These are phyloP conservation scores for Harpalus rubripes DNA, from an alignment of 2,888 invertebrate genomes.

Conservation along the genomic window DNA sequence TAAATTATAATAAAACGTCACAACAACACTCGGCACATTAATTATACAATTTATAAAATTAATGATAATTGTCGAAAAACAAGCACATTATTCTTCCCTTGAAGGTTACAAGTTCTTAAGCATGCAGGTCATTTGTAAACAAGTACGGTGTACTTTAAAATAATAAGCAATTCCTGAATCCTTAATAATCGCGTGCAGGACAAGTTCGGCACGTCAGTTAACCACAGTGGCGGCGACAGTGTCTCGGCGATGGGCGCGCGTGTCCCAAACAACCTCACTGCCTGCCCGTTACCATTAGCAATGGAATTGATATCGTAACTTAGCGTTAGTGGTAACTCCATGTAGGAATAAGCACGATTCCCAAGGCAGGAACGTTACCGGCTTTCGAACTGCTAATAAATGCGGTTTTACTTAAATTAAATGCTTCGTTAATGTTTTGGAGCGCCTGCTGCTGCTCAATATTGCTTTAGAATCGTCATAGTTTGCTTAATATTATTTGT, in stretches of 20 bases:
- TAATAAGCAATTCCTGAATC: constrained; percentile 41
- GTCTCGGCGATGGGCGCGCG: constrained; percentile 33
- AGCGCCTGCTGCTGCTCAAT: constrained; percentile 9
- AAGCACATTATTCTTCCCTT: neutral
- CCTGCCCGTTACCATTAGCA: constrained; percentile 33
- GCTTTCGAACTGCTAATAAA: constrained; percentile 37
- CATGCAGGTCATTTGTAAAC: constrained; percentile 50
- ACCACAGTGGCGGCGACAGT: constrained; percentile 22
- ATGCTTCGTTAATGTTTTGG: constrained; percentile 46
- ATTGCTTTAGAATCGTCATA: constrained; percentile 29
- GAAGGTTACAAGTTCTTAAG: neutral
- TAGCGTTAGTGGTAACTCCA: constrained; percentile 59
- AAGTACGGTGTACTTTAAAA: constrained; percentile 34
- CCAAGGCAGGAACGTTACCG: neutral
- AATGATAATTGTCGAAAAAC: neutral
- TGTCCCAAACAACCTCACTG: constrained; percentile 34
- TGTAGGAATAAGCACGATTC: constrained; percentile 39
- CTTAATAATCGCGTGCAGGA: constrained; percentile 12
- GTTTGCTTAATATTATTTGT: constrained; percentile 27
- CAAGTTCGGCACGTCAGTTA: constrained; percentile 3
- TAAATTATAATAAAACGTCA: no score
- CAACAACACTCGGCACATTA: no score
- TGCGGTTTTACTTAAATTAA: constrained; percentile 46
- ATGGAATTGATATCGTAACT: constrained; percentile 48
- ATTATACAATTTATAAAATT: no score